Evolutionary conservation across 1,140 invertebrate species (phyloP).

Genomic region (Sycophaga agraensis): DNA sequence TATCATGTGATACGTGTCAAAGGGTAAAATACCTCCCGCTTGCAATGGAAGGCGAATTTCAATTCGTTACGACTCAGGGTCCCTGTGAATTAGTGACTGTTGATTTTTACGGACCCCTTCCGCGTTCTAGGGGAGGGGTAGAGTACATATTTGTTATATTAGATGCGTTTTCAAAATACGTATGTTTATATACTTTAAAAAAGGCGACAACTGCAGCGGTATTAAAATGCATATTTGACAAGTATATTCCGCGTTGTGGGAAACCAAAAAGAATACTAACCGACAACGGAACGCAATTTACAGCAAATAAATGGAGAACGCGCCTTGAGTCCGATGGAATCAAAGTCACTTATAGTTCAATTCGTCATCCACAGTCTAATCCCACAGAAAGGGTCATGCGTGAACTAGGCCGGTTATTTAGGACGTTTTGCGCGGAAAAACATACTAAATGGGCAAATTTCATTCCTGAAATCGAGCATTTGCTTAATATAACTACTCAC

Average conservation of each 20-base stretch:
- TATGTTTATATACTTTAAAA: slow-evolving; percentile 12
- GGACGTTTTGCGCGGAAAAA: slow-evolving; percentile 1
- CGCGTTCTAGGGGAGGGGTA: background rate
- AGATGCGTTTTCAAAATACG: too few species aligned
- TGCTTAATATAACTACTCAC: slow-evolving; percentile 18
- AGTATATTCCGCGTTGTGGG: background rate
- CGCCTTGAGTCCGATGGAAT: slow-evolving; percentile 27
- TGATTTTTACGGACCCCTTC: too few species aligned
- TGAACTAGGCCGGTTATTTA: slow-evolving; percentile 10
- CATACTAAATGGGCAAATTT: slow-evolving; percentile 16
- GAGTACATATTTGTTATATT: slow-evolving; percentile 15
- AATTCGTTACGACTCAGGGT: too few species aligned
- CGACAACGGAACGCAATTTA: slow-evolving; percentile 31
- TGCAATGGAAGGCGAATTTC: too few species aligned
- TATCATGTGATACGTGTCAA: slow-evolving; percentile 24
- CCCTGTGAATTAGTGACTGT: too few species aligned
- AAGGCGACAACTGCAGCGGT: background rate
- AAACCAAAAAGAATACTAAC: slow-evolving; percentile 14
- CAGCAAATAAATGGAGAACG: slow-evolving; percentile 5
- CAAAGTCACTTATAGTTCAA: background rate
- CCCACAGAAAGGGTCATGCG: slow-evolving; percentile 10
- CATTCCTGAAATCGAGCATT: slow-evolving; percentile 30
- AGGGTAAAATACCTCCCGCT: slow-evolving; percentile 14
- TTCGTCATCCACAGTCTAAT: too few species aligned
- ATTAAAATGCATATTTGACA: background rate